Conservation (phyloP, 1,140 invertebrate genomes). For the Anastrepha obliqua region DNA sequence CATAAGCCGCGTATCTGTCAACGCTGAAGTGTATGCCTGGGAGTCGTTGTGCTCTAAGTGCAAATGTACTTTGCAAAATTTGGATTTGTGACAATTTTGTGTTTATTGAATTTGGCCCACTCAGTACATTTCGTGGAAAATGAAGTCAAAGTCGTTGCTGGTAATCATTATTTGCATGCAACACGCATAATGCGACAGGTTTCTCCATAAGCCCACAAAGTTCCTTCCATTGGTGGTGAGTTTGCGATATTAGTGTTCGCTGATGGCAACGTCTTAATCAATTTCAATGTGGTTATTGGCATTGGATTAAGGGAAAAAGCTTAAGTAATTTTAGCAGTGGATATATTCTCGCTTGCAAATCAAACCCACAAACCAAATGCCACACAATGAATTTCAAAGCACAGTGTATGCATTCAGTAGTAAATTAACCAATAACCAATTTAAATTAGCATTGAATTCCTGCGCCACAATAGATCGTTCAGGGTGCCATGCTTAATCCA, state of each 20-base stretch:
- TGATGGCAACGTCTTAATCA: background rate
- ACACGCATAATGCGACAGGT: background rate
- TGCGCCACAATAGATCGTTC: too few relatives aligned
- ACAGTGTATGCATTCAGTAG: too few relatives aligned
- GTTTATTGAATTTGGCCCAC: conserved; percentile 11
- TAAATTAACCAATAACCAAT: too few relatives aligned
- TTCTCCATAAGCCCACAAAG: background rate
- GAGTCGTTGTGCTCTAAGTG: background rate
- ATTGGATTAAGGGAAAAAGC: background rate
- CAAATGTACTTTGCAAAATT: background rate
- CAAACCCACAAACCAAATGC: too few relatives aligned
- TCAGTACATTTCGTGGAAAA: background rate
- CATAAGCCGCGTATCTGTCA: too few relatives aligned
- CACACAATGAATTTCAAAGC: too few relatives aligned
- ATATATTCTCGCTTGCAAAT: background rate
- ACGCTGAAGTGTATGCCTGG: too few relatives aligned
- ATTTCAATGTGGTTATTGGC: background rate
- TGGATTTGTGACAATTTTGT: conserved; percentile 21
- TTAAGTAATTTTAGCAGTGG: background rate
- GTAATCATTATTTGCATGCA: background rate
- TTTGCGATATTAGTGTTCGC: background rate
- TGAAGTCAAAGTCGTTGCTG: background rate
- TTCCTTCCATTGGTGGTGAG: background rate
- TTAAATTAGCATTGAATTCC: too few relatives aligned
- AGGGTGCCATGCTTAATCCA: too few relatives aligned